A percentile compares a stretch with the other conserved stretches of the same genome.
These are phyloP conservation scores for Noctua fimbriata DNA, from an alignment of 2,888 invertebrate genomes.

Conservation along the genomic window DNA sequence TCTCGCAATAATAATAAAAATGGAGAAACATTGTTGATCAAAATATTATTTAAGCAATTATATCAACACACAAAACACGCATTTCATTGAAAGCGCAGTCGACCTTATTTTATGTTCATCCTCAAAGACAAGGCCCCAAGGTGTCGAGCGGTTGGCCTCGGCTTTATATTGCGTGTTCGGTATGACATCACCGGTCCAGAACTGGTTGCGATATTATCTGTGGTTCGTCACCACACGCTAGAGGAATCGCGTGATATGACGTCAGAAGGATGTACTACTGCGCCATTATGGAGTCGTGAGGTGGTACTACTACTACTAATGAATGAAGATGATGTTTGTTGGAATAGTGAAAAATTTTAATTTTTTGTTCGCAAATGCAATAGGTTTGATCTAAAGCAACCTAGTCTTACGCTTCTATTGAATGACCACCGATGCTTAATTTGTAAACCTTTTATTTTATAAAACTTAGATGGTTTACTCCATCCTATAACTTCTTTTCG, in stretches of 20 bases:
- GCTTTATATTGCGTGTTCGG: conserved; percentile 62
- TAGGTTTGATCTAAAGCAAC: not conserved
- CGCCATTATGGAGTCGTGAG: conserved; percentile 28
- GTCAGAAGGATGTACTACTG: conserved; percentile 48
- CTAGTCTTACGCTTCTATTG: not conserved
- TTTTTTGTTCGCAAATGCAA: not conserved
- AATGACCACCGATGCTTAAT: not conserved
- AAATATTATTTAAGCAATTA: not conserved
- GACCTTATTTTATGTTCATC: conserved; percentile 67
- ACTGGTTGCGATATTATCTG: conserved; percentile 56
- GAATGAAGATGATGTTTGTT: conserved; percentile 7
- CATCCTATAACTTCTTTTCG: not conserved
- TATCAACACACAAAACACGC: conserved; percentile 2
- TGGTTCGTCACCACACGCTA: conserved; percentile 62
- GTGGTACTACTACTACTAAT: conserved; percentile 26
- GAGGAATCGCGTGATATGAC: conserved; percentile 53
- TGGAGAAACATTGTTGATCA: not conserved
- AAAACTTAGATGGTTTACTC: not conserved
- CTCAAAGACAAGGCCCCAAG: conserved; percentile 71
- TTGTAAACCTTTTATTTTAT: not conserved
- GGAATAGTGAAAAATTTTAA: not conserved
- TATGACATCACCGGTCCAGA: conserved; percentile 76
- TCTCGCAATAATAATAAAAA: not conserved
- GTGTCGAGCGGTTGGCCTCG: conserved; percentile 72
- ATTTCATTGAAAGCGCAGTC: conserved; percentile 50